A percentile compares a stretch with the other conserved stretches of the same genome.
Conservation (phyloP, 2,888 invertebrate species). For the Antheraea yamamai region DNA sequence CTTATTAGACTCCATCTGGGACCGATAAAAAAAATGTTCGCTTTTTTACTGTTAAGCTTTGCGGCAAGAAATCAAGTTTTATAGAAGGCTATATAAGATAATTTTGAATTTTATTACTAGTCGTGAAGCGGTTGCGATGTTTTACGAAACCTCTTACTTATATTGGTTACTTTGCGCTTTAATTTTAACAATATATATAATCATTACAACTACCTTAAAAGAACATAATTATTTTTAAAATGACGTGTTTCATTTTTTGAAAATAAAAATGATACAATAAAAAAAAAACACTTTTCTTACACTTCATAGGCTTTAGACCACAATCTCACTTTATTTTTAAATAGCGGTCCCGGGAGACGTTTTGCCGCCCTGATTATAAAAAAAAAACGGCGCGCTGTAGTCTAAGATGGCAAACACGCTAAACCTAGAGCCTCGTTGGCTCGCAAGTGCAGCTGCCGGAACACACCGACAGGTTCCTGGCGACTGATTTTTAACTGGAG, state of each 20-base stretch:
- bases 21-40: slow-evolving; percentile 40
- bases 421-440: too few relatives aligned
- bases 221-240: not conserved
- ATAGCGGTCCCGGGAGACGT: too few relatives aligned
- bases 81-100: slow-evolving; percentile 6
- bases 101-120: slow-evolving; percentile 2
- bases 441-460: too few relatives aligned
- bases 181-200: not conserved
- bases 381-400: too few relatives aligned
- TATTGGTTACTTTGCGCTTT: not conserved
- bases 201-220: not conserved
- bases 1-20: slow-evolving; percentile 47
- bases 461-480: too few relatives aligned
- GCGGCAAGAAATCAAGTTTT: slow-evolving; percentile 13
- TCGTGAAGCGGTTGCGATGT: not conserved
- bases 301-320: too few relatives aligned
- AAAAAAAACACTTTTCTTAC: not conserved
- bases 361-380: too few relatives aligned
- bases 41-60: slow-evolving; percentile 6
- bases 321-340: too few relatives aligned
- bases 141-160: not conserved
- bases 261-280: not conserved
- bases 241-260: not conserved
- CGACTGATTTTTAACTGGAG: too few relatives aligned
- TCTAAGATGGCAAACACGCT: too few relatives aligned